Percentiles rank a stretch among this genome's conserved stretches.
Conservation (phyloP, 2,797 vertebrate genomes). For the Peromyscus melanophrys region DNA sequence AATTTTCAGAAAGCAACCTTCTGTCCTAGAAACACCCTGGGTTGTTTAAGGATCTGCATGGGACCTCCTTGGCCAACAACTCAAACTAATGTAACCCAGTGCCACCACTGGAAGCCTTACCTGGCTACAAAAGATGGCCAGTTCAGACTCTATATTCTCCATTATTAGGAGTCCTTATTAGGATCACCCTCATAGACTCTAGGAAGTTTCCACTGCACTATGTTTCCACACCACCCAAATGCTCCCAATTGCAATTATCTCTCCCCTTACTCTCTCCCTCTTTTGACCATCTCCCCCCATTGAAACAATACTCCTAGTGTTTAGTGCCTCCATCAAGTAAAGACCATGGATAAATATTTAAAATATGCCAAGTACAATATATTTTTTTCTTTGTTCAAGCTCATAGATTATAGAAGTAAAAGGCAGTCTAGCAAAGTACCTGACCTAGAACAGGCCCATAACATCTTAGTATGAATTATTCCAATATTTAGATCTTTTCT, state of each 20-base stretch:
- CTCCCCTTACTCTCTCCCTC: neutral
- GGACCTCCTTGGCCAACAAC: fast-evolving
- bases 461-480: no score
- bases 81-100: no score
- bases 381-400: no score
- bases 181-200: neutral
- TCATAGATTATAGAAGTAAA: no score
- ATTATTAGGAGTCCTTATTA: neutral
- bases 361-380: neutral
- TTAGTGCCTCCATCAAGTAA: neutral
- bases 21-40: neutral
- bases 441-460: no score
- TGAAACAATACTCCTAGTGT: neutral
- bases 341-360: neutral
- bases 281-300: neutral
- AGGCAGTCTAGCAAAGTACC: no score
- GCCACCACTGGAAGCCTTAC: no score
- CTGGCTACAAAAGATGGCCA: no score
- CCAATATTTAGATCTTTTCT: no score
- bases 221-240: neutral
- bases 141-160: neutral
- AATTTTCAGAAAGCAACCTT: neutral
- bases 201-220: neutral
- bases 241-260: neutral
- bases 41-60: neutral